Percentiles rank a stretch among this genome's conserved stretches.
phyloP scores from a whole-genome alignment of 2,888 invertebrate genomes.

The Hydrotaea diabolus region DNA sequence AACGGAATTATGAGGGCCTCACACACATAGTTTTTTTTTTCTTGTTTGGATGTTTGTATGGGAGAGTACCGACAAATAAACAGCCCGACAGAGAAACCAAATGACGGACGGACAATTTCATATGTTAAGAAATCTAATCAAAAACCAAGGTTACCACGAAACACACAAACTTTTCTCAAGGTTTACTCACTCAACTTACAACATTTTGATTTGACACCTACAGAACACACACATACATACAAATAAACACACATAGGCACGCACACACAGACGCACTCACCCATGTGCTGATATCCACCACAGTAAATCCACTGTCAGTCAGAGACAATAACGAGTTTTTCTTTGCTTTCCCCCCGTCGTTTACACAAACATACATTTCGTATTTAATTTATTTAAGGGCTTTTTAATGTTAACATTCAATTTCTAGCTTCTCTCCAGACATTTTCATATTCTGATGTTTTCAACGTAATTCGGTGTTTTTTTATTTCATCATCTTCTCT shows the following conservation, averaged over 20 bases:
- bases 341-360: background rate
- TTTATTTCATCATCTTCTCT: background rate
- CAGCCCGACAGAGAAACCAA: too few species aligned
- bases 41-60: too few species aligned
- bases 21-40: background rate
- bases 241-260: background rate
- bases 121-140: slow-evolving; percentile 59
- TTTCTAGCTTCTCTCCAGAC: background rate
- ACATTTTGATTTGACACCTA: slow-evolving; percentile 49
- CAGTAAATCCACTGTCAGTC: background rate
- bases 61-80: background rate
- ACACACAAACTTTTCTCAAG: slow-evolving; percentile 49
- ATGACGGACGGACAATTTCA: background rate
- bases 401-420: slow-evolving; percentile 13
- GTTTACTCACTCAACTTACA: slow-evolving; percentile 53
- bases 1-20: background rate
- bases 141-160: slow-evolving; percentile 56
- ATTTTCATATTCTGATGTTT: background rate
- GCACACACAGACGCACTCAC: background rate
- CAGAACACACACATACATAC: slow-evolving; percentile 3
- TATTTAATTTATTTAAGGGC: slow-evolving; percentile 25
- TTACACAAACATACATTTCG: background rate
- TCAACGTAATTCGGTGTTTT: background rate
- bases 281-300: too few species aligned
- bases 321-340: slow-evolving; percentile 15